phyloP scores from a whole-genome alignment of 2,797 vertebrate species.

The Rachycentron canadum region DNA sequence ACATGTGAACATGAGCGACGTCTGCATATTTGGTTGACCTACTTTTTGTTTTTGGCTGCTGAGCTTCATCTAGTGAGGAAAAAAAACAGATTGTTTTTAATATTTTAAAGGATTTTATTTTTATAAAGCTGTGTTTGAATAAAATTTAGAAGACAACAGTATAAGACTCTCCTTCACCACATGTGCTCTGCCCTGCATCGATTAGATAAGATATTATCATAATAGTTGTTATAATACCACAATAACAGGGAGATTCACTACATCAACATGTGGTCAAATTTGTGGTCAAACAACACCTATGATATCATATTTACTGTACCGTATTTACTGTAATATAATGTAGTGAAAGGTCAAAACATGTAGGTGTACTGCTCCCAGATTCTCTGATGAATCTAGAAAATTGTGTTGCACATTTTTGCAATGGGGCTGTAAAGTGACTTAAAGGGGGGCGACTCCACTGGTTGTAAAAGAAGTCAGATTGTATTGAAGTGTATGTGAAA shows the following conservation, averaged over 20 bases:
- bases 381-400: neutral
- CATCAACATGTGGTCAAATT: neutral
- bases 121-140: conserved; percentile 21
- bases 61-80: conserved; percentile 22
- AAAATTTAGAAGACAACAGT: conserved; percentile 3
- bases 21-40: conserved; percentile 65
- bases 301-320: neutral
- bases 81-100: conserved; percentile 20
- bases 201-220: conserved; percentile 15
- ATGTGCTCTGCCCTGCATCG: neutral
- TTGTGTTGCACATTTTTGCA: neutral
- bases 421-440: too few relatives aligned
- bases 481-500: too few relatives aligned
- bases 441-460: too few relatives aligned
- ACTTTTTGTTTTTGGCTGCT: conserved; percentile 62
- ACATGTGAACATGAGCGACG: conserved; percentile 14
- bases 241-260: too few relatives aligned
- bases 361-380: neutral
- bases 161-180: neutral
- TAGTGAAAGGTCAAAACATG: too few relatives aligned
- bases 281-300: neutral
- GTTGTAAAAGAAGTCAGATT: too few relatives aligned
- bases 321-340: too few relatives aligned
- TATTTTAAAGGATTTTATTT: conserved; percentile 45
- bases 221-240: neutral